Evolutionary conservation across 2,113 vertebrate species (phyloP).

Genomic region (Protobothrops flavoviridis): DNA sequence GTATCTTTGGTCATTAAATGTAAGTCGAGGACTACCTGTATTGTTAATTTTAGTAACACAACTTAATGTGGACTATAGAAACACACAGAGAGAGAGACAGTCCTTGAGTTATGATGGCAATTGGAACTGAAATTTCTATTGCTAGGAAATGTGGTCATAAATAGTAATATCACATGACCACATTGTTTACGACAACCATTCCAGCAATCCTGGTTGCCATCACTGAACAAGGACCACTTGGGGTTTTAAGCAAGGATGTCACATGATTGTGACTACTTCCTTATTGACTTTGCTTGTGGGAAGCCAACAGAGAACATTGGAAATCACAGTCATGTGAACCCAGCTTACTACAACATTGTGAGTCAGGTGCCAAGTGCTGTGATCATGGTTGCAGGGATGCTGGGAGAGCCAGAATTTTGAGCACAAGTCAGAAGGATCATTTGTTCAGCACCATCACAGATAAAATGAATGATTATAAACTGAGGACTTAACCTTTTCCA

Average conservation of each 20-base stretch:
- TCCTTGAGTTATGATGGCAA: background rate
- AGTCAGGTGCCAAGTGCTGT: background rate
- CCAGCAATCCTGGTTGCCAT: background rate
- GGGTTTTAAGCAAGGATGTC: background rate
- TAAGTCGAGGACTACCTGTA: background rate
- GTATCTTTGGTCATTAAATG: background rate
- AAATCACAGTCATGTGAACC: background rate
- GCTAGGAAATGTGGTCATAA: background rate
- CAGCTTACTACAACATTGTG: background rate
- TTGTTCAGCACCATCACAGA: background rate
- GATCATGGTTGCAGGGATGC: too few relatives aligned
- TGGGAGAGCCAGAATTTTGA: background rate
- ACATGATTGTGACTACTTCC: background rate
- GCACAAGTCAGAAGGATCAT: background rate
- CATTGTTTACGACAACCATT: background rate
- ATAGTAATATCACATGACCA: background rate
- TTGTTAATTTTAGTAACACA: background rate
- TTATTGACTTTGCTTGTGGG: background rate
- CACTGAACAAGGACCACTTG: background rate
- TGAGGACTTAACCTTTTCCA: background rate
- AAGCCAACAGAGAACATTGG: background rate
- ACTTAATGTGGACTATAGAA: background rate
- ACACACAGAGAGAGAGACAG: background rate
- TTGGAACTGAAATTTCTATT: background rate
- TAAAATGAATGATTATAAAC: background rate